Evolutionary conservation across 2,888 invertebrate genomes (phyloP).

Genomic region (Eupithecia vulgata): DNA sequence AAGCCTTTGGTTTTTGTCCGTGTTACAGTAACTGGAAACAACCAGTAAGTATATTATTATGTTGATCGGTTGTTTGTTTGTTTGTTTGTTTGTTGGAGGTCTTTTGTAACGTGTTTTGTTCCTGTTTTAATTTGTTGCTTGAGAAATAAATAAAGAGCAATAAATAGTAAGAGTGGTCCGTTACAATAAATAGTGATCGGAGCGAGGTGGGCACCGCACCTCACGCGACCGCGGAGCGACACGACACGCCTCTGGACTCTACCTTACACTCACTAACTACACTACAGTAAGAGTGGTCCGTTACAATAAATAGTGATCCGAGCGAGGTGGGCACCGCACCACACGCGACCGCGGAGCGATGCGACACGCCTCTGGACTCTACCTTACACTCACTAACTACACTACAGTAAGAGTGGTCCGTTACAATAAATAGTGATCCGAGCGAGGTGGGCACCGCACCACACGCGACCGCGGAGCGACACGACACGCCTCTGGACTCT

Average conservation of each 20-base stretch:
- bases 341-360: no score
- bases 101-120: constrained; percentile 15
- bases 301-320: no score
- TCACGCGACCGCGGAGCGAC: background rate
- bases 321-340: no score
- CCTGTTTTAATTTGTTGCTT: constrained; percentile 4
- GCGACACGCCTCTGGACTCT: no score
- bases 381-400: no score
- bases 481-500: no score
- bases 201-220: constrained; percentile 8
- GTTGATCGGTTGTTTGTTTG: no score
- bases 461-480: no score
- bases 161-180: constrained; percentile 24
- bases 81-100: background rate
- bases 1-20: background rate
- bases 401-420: no score
- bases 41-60: background rate
- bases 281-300: no score
- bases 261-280: background rate
- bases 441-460: no score
- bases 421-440: no score
- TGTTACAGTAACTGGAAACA: background rate
- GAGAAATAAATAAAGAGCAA: constrained; percentile 22
- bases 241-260: background rate
- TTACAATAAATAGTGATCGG: constrained; percentile 25